Conservation (phyloP, 2,113 vertebrate genomes). For the Anarhynchus alexandrinus region DNA sequence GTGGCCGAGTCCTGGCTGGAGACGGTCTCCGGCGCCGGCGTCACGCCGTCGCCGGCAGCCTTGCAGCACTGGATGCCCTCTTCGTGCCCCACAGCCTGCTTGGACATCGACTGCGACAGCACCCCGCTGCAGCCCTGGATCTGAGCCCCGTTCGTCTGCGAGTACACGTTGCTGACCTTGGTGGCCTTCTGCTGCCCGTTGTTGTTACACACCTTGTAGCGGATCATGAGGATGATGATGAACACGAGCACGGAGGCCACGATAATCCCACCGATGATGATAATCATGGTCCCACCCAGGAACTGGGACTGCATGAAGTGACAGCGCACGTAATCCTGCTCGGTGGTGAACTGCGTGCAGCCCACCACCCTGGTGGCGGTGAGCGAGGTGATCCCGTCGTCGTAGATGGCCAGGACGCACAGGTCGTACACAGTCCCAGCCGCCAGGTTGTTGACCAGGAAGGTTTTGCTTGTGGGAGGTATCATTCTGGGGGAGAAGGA, state of each 20-base stretch:
- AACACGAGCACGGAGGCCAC: conserved; percentile 97
- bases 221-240: conserved; percentile 99
- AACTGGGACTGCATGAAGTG: conserved; percentile 99
- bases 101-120: conserved; percentile 84
- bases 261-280: conserved; percentile 98
- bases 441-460: conserved; percentile 96
- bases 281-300: conserved; percentile 98
- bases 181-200: conserved; percentile 86
- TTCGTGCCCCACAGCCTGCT: conserved; percentile 84
- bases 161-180: conserved; percentile 91
- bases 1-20: conserved; percentile 83
- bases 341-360: conserved; percentile 94
- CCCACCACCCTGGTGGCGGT: conserved; percentile 95
- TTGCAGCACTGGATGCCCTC: conserved; percentile 82
- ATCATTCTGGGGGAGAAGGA: conserved; percentile 88
- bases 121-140: conserved; percentile 79
- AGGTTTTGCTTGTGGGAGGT: conserved; percentile 96
- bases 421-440: conserved; percentile 93
- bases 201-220: conserved; percentile 96
- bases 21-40: conserved; percentile 77
- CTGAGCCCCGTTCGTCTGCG: conserved; percentile 93
- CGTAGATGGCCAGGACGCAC: conserved; percentile 96
- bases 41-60: conserved; percentile 67
- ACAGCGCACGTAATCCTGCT: conserved; percentile 96
- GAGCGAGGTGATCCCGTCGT: conserved; percentile 93